A percentile compares a stretch with the other conserved stretches of the same genome.
phyloP scores from a whole-genome alignment of 2,113 vertebrate genomes.

The Lagopus leucura region DNA sequence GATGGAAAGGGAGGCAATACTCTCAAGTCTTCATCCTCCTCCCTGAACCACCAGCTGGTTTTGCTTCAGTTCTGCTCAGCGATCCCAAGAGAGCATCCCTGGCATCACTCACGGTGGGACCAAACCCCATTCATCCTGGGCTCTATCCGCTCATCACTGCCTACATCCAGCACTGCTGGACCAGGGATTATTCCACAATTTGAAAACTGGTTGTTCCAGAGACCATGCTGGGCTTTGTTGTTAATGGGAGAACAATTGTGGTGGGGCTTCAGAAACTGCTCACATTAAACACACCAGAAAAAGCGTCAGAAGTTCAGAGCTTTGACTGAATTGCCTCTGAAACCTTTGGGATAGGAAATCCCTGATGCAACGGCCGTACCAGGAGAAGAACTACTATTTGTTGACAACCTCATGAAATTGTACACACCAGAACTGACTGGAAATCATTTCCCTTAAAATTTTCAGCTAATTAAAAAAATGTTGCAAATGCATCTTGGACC shows the following conservation, averaged over 20 bases:
- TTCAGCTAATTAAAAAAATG: not conserved
- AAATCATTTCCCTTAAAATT: not conserved
- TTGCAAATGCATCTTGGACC: not conserved
- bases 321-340: not conserved
- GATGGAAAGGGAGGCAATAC: too few relatives aligned
- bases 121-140: rapidly evolving
- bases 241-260: not conserved
- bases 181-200: not conserved
- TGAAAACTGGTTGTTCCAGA: not conserved
- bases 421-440: not conserved
- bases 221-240: rapidly evolving
- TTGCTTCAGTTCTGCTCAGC: not conserved
- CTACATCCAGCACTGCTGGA: rapidly evolving
- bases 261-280: not conserved
- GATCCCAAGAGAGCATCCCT: not conserved
- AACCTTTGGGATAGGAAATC: not conserved
- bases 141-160: rapidly evolving
- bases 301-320: not conserved
- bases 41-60: not conserved
- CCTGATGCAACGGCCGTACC: not conserved
- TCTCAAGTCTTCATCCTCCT: not conserved
- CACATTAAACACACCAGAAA: not conserved
- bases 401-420: constrained; percentile 6
- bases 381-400: constrained; percentile 17
- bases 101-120: not conserved